phyloP scores from a whole-genome alignment of 2,797 vertebrate genomes.

The Nannoperca obscura region DNA sequence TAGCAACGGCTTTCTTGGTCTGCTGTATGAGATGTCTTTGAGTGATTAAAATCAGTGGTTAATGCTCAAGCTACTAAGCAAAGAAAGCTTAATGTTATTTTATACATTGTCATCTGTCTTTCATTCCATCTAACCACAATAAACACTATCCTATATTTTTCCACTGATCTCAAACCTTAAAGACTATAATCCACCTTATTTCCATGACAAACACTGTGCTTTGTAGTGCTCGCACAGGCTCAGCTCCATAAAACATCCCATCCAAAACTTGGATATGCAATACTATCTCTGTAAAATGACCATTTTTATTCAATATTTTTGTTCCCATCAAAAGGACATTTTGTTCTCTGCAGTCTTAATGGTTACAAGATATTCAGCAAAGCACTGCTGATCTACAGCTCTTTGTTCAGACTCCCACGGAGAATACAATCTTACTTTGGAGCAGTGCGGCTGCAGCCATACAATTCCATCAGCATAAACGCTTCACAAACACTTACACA shows the following conservation, averaged over 20 bases:
- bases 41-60: conserved; percentile 68
- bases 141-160: conserved; percentile 78
- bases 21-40: conserved; percentile 37
- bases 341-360: conserved; percentile 83
- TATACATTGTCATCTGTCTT: conserved; percentile 56
- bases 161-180: conserved; percentile 78
- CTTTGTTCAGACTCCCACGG: conserved; percentile 82
- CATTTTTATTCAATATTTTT: conserved; percentile 89
- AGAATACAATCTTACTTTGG: conserved; percentile 85
- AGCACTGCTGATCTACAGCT: conserved; percentile 81
- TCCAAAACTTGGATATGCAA: conserved; percentile 79
- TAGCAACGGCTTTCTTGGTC: conserved; percentile 26
- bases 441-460: conserved; percentile 75
- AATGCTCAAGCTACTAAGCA: conserved; percentile 48
- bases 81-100: conserved; percentile 63
- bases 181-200: conserved; percentile 84
- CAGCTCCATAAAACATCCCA: conserved; percentile 74
- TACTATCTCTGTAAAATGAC: conserved; percentile 79
- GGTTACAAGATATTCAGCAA: conserved; percentile 83
- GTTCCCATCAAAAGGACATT: conserved; percentile 83
- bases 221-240: conserved; percentile 71
- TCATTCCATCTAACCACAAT: conserved; percentile 68
- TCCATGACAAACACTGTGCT: conserved; percentile 83
- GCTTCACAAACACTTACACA: conserved; percentile 83
- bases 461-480: conserved; percentile 86